Conservation (phyloP, 2,113 vertebrate species). For the Lasiurus cinereus region DNA sequence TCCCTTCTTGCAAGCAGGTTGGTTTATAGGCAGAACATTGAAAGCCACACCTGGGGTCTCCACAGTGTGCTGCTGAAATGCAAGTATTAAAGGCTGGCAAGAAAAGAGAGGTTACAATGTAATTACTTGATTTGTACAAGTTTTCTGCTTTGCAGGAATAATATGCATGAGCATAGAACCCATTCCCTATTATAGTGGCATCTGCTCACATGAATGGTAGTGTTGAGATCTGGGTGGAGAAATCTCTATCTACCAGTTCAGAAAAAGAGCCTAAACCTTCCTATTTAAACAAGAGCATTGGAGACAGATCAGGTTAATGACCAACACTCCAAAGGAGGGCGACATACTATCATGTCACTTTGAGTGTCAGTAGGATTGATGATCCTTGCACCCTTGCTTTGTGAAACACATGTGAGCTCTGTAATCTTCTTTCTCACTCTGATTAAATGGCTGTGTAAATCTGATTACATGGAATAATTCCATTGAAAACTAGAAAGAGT, state of each 20-base stretch:
- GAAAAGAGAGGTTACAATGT: conserved; percentile 51
- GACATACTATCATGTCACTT: conserved; percentile 61
- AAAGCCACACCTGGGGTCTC: background rate
- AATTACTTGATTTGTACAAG: background rate
- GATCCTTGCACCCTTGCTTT: conserved; percentile 78
- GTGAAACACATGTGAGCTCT: conserved; percentile 75
- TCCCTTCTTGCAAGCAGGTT: background rate
- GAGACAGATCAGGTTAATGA: conserved; percentile 79
- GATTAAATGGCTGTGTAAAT: conserved; percentile 81
- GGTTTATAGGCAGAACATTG: background rate
- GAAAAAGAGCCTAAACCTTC: conserved; percentile 40
- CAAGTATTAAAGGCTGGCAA: background rate
- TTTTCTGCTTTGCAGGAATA: conserved; percentile 48
- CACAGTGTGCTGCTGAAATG: background rate
- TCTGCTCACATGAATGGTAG: conserved; percentile 36
- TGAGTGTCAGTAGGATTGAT: conserved; percentile 64
- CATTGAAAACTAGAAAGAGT: conserved; percentile 80
- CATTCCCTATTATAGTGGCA: conserved; percentile 34
- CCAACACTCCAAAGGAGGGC: conserved; percentile 70
- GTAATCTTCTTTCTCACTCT: conserved; percentile 76
- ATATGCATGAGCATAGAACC: background rate
- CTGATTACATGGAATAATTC: conserved; percentile 83
- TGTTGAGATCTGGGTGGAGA: conserved; percentile 12
- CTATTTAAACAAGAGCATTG: conserved; percentile 77
- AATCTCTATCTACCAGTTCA: conserved; percentile 25